Evolutionary conservation across 2,888 invertebrate species (phyloP).

Genomic region (Apotomis betuletana): DNA sequence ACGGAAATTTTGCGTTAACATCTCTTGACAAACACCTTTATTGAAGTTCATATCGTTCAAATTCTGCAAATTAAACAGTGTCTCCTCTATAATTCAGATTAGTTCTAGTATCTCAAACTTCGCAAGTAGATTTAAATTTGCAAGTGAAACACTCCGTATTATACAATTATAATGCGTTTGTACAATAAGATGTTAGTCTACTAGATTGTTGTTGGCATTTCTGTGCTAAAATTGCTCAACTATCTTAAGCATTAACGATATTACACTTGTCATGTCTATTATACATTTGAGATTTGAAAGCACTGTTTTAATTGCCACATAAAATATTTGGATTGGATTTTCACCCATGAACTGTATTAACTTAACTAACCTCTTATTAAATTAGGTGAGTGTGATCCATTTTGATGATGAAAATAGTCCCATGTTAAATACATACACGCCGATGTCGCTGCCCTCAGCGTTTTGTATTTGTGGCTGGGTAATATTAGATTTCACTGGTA

Average conservation of each 20-base stretch:
- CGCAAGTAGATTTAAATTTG: slow-evolving; percentile 15
- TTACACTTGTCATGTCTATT: background rate
- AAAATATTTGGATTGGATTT: background rate
- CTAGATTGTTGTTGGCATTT: background rate
- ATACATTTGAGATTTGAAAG: background rate
- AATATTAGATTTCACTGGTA: too few relatives aligned
- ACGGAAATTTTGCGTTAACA: too few relatives aligned
- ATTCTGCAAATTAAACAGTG: background rate
- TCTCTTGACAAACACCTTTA: too few relatives aligned
- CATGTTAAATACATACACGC: too few relatives aligned
- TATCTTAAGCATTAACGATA: background rate
- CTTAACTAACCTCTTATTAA: background rate
- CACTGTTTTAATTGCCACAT: background rate
- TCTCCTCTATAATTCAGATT: background rate
- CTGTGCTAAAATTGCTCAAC: background rate
- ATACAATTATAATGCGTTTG: slow-evolving; percentile 2
- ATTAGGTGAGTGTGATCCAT: background rate
- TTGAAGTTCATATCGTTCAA: background rate
- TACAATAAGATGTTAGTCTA: background rate
- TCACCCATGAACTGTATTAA: background rate
- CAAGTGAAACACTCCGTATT: slow-evolving; percentile 4
- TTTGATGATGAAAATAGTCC: background rate
- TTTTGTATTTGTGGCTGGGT: too few relatives aligned
- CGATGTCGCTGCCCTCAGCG: too few relatives aligned
- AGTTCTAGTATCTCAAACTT: too few relatives aligned